Evolutionary conservation across 2,797 vertebrate species (phyloP).

Genomic region (Crocidura indochinensis): DNA sequence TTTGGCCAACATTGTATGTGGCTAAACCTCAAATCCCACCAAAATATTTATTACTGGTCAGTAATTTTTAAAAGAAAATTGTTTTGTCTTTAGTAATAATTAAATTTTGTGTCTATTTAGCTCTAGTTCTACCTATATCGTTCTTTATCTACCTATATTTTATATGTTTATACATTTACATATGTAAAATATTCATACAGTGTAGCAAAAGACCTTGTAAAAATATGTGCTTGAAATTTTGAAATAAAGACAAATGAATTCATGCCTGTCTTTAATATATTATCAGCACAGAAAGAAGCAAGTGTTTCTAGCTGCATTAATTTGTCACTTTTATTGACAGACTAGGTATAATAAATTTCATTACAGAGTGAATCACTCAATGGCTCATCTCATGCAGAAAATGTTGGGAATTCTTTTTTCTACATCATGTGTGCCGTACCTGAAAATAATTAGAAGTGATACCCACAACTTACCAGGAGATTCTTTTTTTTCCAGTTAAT

Average conservation of each 20-base stretch:
- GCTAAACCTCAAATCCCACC: too few species aligned
- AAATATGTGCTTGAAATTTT: constrained; percentile 88
- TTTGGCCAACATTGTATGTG: too few species aligned
- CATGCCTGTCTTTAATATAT: constrained; percentile 75
- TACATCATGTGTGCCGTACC: constrained; percentile 60
- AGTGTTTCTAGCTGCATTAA: constrained; percentile 80
- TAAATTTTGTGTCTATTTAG: constrained; percentile 17
- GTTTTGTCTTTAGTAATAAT: constrained; percentile 72
- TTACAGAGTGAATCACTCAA: constrained; percentile 69
- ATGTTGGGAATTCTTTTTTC: constrained; percentile 66
- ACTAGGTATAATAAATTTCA: constrained; percentile 85
- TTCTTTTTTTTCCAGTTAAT: constrained; percentile 56
- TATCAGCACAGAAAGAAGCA: constrained; percentile 77
- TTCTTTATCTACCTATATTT: not conserved
- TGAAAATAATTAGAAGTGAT: constrained; percentile 65
- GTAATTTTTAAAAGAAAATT: constrained; percentile 70
- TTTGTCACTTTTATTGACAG: constrained; percentile 84
- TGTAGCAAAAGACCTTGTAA: constrained; percentile 86
- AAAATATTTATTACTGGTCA: not conserved
- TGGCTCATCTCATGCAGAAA: constrained; percentile 75
- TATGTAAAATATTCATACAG: constrained; percentile 60
- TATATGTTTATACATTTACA: constrained; percentile 21
- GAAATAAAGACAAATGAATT: constrained; percentile 84
- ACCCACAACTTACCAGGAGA: constrained; percentile 58
- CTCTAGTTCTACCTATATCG: not conserved